phyloP scores from a whole-genome alignment of 2,113 vertebrate species.

The Forbesichthys papilliferus region DNA sequence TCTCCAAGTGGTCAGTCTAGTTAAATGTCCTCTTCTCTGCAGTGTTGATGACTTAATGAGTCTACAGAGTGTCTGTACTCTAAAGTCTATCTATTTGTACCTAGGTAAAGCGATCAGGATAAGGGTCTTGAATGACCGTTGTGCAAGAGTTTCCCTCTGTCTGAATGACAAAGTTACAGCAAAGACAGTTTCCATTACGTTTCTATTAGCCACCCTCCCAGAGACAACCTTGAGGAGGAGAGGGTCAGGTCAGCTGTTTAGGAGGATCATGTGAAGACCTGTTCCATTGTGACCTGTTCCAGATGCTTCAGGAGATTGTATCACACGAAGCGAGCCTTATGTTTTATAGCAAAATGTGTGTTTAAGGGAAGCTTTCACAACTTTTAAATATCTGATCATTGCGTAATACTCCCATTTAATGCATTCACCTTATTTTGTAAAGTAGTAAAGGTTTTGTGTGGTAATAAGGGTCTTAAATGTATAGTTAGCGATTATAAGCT shows the following conservation, averaged over 20 bases:
- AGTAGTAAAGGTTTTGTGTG: too few relatives aligned
- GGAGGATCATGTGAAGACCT: not conserved
- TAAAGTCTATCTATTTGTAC: conserved; percentile 43
- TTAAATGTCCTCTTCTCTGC: not conserved
- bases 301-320: too few relatives aligned
- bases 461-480: too few relatives aligned
- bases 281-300: too few relatives aligned
- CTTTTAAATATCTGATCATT: too few relatives aligned
- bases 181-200: conserved; percentile 42
- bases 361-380: too few relatives aligned
- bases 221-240: conserved; percentile 19
- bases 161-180: conserved; percentile 26
- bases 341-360: too few relatives aligned
- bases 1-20: not conserved
- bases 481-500: too few relatives aligned
- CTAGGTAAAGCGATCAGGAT: conserved; percentile 17
- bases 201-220: conserved; percentile 13
- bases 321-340: not conserved
- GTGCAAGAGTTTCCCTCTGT: conserved; percentile 50
- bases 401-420: too few relatives aligned
- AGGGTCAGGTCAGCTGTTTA: not conserved
- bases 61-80: not conserved
- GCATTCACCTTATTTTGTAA: too few relatives aligned
- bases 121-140: conserved; percentile 46
- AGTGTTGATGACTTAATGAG: not conserved